A percentile compares a stretch with the other conserved stretches of the same genome.
Conservation (phyloP, 1,140 invertebrate genomes). For the Penaeus chinensis region DNA sequence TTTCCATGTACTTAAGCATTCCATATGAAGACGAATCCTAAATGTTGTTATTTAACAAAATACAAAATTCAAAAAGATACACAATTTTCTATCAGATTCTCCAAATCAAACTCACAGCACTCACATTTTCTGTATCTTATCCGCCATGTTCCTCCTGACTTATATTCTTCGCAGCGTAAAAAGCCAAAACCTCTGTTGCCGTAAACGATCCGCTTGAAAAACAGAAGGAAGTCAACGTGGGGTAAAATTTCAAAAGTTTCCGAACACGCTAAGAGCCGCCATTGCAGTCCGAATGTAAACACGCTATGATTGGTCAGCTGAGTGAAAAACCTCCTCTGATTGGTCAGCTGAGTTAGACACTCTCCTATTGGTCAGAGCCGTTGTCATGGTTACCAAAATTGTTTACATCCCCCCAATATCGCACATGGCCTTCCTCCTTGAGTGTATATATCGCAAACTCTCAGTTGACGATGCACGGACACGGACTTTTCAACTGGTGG, state of each 20-base stretch:
- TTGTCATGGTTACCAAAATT: constrained; percentile 23
- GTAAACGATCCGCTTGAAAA: too few relatives aligned
- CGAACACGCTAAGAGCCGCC: neutral
- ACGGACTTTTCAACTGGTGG: constrained; percentile 49
- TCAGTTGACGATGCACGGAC: constrained; percentile 27
- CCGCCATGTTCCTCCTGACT: too few relatives aligned
- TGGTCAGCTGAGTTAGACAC: neutral
- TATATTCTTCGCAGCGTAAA: too few relatives aligned
- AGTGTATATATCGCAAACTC: neutral
- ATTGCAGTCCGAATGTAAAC: constrained; percentile 2
- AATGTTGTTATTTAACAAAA: too few relatives aligned
- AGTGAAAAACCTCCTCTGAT: neutral
- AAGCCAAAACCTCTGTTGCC: too few relatives aligned
- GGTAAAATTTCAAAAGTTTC: neutral
- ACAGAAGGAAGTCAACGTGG: neutral
- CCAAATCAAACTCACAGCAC: too few relatives aligned
- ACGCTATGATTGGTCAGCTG: neutral
- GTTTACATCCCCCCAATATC: constrained; percentile 5
- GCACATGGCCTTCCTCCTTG: neutral
- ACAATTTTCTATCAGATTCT: too few relatives aligned
- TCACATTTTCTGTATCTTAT: too few relatives aligned
- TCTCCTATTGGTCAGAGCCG: neutral
- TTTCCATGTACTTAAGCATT: too few relatives aligned
- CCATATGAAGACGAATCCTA: too few relatives aligned
- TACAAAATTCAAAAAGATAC: too few relatives aligned